Conservation (phyloP, 2,797 vertebrate genomes). For the Sebastes nivosus region DNA sequence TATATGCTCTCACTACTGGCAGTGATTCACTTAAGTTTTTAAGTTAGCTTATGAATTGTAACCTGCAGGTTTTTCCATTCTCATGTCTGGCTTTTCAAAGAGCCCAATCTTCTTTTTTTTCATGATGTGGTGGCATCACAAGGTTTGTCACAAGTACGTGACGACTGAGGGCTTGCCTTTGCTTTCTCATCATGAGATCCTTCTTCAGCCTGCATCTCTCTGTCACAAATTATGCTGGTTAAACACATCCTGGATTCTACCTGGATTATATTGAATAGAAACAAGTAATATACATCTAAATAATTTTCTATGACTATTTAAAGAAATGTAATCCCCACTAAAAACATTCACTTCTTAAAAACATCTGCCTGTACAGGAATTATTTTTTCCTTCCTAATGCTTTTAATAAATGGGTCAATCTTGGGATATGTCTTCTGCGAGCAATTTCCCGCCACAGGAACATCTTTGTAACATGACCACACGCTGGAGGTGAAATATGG, state of each 20-base stretch:
- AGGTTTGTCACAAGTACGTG: not conserved
- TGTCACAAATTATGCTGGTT: not conserved
- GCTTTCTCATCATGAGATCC: not conserved
- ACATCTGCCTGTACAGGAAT: not conserved
- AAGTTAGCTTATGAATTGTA: not conserved
- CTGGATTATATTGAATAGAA: conserved; percentile 5
- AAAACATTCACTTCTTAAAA: conserved; percentile 7
- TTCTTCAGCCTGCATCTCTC: not conserved
- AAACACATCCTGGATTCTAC: not conserved
- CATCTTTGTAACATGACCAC: not conserved
- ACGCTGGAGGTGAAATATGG: conserved; percentile 20
- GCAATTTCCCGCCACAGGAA: conserved; percentile 9
- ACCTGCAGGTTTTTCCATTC: not conserved
- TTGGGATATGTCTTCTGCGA: not conserved
- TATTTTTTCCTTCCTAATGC: not conserved
- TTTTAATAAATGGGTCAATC: not conserved
- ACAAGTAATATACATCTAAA: not conserved
- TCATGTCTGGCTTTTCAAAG: not conserved
- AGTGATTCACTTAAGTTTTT: not conserved
- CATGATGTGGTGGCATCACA: not conserved
- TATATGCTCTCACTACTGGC: not conserved
- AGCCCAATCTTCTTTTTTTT: not conserved
- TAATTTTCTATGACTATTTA: not conserved
- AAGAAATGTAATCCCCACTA: not conserved
- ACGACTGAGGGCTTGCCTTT: not conserved